Base-by-base conservation (phyloP, 2,113 vertebrate species). In the Donacobius atricapilla region DNA sequence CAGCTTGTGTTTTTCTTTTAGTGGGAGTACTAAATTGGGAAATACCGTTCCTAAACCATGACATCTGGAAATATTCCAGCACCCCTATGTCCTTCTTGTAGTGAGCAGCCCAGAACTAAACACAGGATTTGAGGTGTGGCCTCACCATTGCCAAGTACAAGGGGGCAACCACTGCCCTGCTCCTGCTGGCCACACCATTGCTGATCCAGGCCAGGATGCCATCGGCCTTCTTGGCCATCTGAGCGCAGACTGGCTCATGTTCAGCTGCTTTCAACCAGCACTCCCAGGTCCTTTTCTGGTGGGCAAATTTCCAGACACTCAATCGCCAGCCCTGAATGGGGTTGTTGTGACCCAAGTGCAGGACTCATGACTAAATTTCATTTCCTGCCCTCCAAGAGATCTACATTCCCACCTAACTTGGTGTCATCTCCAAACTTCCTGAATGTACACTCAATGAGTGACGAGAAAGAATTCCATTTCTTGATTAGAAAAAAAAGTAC, bases 161-260 rank as follows among this genome's bases (percentile, higher is more conserved):
- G 13, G 16, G 28, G 4, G 10, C 7, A 1, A 0, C 68, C 44
- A 0, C 60, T 51, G 33, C 7, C 39, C 51, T 73, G 51, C 0
- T 39, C 51, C 68, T 44, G 37, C 15, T 57, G 77, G 12, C 33
- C 61, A 48, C 57, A 71, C 17, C 7, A 39, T 1, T 13, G 22
- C 53, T 75, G 61, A 51, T 30, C 0, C 23, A 30, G 24, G 9
- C 15, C 28, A 75, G 45, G 23, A 2, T 58, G 23, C 1, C 45
- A 30, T 0, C 5, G 28, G 33, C 18, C 22, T 51, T 24, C 15
- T 33, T 23, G 58, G 37, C 22, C 33, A 24, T 6, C 60, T 39
- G 15, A 18, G 27, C 51, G 82, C 44, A 28, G 0, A 0, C 2
- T 66, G 60, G 28, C 0, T 58, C 19, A 4, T 4, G 13, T 30